Percentiles rank a stretch among this genome's conserved stretches.
These are phyloP conservation scores for Phragmatobia fuliginosa DNA, from an alignment of 2,888 invertebrate genomes.

Conservation along the genomic window DNA sequence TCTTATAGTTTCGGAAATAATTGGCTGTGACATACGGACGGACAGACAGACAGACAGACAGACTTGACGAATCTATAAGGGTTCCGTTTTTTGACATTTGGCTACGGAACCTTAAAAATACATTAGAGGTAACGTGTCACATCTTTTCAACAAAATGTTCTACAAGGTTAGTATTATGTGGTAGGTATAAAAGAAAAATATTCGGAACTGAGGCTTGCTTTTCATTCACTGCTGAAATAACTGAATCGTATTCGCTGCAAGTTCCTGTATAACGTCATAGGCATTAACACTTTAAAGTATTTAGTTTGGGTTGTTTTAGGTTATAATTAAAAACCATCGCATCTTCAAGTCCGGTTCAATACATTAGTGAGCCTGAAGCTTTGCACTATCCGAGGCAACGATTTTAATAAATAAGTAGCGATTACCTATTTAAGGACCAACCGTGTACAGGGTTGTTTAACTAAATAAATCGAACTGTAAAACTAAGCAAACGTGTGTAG, in stretches of 20 bases:
- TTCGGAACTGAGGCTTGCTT: neutral
- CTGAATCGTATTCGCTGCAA: neutral
- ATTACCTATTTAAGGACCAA: conserved; percentile 18
- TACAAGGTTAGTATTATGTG: conserved; percentile 15
- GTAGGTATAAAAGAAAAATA: neutral
- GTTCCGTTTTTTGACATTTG: too few species aligned
- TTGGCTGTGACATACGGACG: too few species aligned
- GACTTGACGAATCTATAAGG: too few species aligned
- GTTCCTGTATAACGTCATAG: neutral
- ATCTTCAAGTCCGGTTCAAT: neutral
- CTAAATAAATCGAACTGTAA: conserved; percentile 21
- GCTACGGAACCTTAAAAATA: neutral
- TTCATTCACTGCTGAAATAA: too few species aligned
- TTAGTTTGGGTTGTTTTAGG: neutral
- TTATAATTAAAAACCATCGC: neutral
- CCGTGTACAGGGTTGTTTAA: conserved; percentile 11
- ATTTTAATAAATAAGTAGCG: conserved; percentile 24
- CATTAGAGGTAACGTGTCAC: neutral
- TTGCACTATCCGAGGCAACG: conserved; percentile 10
- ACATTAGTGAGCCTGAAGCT: neutral
- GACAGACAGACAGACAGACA: too few species aligned
- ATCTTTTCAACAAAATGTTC: neutral
- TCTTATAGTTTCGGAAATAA: too few species aligned
- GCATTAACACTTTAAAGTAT: neutral
- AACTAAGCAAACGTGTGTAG: neutral